Evolutionary conservation across 2,797 vertebrate species (phyloP), one percentile per base, ranked within the genome.

Genomic region (Macropodus opercularis): DNA sequence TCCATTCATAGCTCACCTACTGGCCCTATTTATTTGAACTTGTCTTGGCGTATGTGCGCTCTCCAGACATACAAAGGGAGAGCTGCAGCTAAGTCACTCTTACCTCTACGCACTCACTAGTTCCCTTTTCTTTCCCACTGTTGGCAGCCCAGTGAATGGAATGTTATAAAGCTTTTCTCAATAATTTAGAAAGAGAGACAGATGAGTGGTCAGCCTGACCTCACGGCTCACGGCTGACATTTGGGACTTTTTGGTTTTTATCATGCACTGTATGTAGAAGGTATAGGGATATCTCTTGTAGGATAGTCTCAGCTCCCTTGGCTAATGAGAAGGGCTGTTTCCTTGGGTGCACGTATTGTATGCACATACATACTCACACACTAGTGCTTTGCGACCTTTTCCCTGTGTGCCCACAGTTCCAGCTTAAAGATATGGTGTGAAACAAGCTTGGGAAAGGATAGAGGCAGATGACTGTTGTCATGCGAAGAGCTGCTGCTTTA

Each of bases 301-400:
- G 15, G 9, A 65, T 26, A 57, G 39, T 43, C 36, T 38, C 9
- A 44, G 52, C 56, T 38, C 46, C 47, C 50, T 51, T 52, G 39
- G 41, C 62, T 71, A 76, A 63, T 63, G 43, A 48, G 59, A 41
- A 47, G 27, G 3, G 18, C 40, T 29, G 59, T 60, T 58, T 55
- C 27, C 48, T 27, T 46, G 22, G 3, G 48, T 29, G 10, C 5
- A 59, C 26, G 8, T 14, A 34, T 19, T 32, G 8, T 14, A 34
- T 19, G 44, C 43, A 22, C 46, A 12, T 15, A 19, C 35, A 29
- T 26, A 39, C 41, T 38, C 47, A 54, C 47, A 54, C 36, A 21
- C 12, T 9, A 3, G 9, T 27, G 26, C 17, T 27, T 54, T 52
- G 12, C 69, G 52, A 46, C 58, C 68, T 66, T 47, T 57, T 35